These are phyloP conservation scores for Leptoclinus maculatus DNA, from an alignment of 2,797 vertebrate species.

Conservation along the genomic window DNA sequence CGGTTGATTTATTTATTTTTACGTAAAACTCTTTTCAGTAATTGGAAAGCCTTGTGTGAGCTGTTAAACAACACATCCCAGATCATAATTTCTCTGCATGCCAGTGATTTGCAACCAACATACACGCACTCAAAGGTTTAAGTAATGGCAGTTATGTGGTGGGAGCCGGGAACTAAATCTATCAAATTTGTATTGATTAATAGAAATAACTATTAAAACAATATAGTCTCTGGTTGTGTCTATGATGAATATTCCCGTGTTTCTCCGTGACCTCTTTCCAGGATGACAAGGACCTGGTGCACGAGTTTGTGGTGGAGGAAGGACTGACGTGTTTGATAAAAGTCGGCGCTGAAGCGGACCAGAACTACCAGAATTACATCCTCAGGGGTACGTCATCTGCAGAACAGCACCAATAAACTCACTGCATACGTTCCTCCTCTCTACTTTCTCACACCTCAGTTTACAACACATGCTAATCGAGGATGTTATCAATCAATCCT, in stretches of 20 bases:
- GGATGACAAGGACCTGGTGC: constrained; percentile 99
- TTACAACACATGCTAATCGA: constrained; percentile 44
- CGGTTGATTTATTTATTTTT: constrained; percentile 7
- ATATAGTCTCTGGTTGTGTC: neutral
- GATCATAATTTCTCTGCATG: neutral
- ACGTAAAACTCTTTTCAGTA: neutral
- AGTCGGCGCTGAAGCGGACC: constrained; percentile 96
- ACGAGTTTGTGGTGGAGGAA: constrained; percentile 96
- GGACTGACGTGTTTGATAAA: constrained; percentile 97
- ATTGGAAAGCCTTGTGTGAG: neutral
- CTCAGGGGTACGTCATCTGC: constrained; percentile 88
- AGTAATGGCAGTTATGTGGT: neutral
- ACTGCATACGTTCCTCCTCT: constrained; percentile 6
- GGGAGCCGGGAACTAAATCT: neutral
- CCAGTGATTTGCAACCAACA: constrained; percentile 6
- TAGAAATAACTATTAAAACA: neutral
- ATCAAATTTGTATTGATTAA: neutral
- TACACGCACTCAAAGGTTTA: neutral
- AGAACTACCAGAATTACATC: constrained; percentile 99
- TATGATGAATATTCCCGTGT: neutral
- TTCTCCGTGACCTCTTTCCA: constrained; percentile 63
- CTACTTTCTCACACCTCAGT: constrained; percentile 49
- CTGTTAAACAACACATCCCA: neutral
- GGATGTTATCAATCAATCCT: constrained; percentile 75
- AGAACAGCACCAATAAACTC: constrained; percentile 20